Conservation (phyloP, 2,797 vertebrate species). For the Falco peregrinus region DNA sequence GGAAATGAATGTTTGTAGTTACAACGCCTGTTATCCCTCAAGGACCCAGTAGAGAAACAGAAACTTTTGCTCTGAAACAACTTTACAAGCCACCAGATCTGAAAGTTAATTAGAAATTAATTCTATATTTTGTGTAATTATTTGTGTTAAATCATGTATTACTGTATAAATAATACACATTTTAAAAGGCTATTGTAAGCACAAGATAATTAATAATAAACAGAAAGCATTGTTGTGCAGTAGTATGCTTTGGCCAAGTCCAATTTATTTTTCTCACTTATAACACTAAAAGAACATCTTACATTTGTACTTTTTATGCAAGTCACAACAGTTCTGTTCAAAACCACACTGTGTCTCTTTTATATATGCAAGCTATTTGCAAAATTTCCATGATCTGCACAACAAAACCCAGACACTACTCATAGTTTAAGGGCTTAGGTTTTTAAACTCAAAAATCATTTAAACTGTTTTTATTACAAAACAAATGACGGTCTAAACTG, state of each 20-base stretch:
- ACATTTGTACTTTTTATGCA: conserved; percentile 41
- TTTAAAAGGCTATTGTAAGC: conserved; percentile 56
- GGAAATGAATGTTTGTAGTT: conserved; percentile 50
- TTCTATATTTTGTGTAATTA: conserved; percentile 56
- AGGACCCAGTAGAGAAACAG: conserved; percentile 41
- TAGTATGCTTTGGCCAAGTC: conserved; percentile 59
- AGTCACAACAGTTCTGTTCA: conserved; percentile 47
- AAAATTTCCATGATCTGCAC: conserved; percentile 20
- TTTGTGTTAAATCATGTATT: conserved; percentile 63
- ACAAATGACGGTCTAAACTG: neutral
- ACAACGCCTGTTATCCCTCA: conserved; percentile 19
- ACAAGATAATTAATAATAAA: conserved; percentile 69
- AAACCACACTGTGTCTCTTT: neutral
- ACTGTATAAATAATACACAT: conserved; percentile 63
- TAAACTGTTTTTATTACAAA: conserved; percentile 11
- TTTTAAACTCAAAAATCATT: neutral
- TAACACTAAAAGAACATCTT: conserved; percentile 56
- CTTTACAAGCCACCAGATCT: conserved; percentile 39
- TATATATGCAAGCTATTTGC: neutral
- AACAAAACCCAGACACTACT: neutral
- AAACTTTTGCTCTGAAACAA: conserved; percentile 60
- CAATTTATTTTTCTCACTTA: conserved; percentile 66
- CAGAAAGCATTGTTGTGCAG: conserved; percentile 58
- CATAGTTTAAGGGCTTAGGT: neutral
- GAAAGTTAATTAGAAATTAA: conserved; percentile 73